phyloP scores from a whole-genome alignment of 2,888 invertebrate species.

The Plebejus melissa region DNA sequence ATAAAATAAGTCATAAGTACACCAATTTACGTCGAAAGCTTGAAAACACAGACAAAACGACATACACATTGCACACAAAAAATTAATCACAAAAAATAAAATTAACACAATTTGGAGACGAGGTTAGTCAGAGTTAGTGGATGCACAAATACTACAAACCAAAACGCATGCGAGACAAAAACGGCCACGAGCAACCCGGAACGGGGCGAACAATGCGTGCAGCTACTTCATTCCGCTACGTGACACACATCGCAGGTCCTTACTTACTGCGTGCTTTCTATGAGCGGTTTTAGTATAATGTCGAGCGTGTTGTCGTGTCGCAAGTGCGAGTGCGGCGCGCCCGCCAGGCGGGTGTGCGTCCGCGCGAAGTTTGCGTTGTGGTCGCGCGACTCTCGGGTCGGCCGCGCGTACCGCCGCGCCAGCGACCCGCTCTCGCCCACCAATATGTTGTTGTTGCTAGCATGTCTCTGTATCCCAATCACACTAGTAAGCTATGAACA shows the following conservation, averaged over 20 bases:
- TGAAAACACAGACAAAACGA: neutral
- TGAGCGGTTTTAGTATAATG: slow-evolving; percentile 78
- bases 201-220: slow-evolving; percentile 65
- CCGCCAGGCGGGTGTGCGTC: slow-evolving; percentile 62
- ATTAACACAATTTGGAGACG: slow-evolving; percentile 38
- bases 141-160: slow-evolving; percentile 40
- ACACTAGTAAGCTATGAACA: slow-evolving; percentile 39
- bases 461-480: slow-evolving; percentile 78
- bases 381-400: slow-evolving; percentile 58
- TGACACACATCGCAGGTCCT: slow-evolving; percentile 58
- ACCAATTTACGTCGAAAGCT: slow-evolving; percentile 26
- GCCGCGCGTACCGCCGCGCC: slow-evolving; percentile 69
- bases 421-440: slow-evolving; percentile 73
- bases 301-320: slow-evolving; percentile 78
- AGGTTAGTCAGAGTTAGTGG: slow-evolving; percentile 59
- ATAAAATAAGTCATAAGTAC: slow-evolving; percentile 31
- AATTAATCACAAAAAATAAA: slow-evolving; percentile 43
- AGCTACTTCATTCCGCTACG: slow-evolving; percentile 68
- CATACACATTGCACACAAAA: slow-evolving; percentile 29
- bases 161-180: slow-evolving; percentile 55
- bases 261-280: slow-evolving; percentile 80
- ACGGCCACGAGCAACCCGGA: slow-evolving; percentile 45
- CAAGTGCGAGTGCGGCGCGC: slow-evolving; percentile 48
- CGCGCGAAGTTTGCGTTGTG: slow-evolving; percentile 70
- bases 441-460: slow-evolving; percentile 80